Evolutionary conservation across 2,113 vertebrate species (phyloP), one percentile per base, ranked within the genome.

Genomic region (Cavia aperea): DNA sequence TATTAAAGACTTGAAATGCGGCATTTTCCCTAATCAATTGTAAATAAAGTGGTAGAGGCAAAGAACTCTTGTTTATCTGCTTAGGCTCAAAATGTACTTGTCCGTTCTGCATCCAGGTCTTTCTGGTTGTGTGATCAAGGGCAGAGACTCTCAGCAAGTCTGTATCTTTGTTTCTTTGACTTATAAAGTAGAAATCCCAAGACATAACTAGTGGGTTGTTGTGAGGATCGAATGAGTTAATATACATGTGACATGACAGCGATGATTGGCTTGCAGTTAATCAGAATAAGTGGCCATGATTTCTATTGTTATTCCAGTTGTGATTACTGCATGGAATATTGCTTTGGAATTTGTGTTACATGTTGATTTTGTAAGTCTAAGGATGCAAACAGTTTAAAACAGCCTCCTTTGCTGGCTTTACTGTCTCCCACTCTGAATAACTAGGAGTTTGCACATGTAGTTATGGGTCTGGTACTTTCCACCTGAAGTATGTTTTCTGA

Each of bases 301-400:
- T 90, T 90, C 91, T 92, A 78, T 39, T 90, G 18, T 83, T 82
- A n/a, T 68, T 70, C 49, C 46, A 75, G 65, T 85, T 84, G 39
- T 46, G n/a, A 58, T 24, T 62, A 72, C 92, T 84, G 56, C 3
- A 2, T 73, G 46, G 29, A 23, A 33, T 51, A 82, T 33, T 72
- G 60, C 81, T 90, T 81, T 81, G 14, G 1, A 51, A 16, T 56
- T 15, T 73, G 7, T 33, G 63, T 86, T 68, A 75, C 92, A 75
- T 49, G 11, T 46, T 90, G 31, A 62, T 58, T 79, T 26, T 26
- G 16, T 54, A 56, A 84, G 36, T 85, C 29, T 81, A 62, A 90
- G 18, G 18, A n/a, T 31, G 58, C 15, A 7, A n/a, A 46, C 14
- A 46, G 49, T 65, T 29, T 65, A 83, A 65, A 88, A n/a, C 21